Evolutionary conservation across 1,140 invertebrate genomes (phyloP).

Genomic region (Samia ricini): DNA sequence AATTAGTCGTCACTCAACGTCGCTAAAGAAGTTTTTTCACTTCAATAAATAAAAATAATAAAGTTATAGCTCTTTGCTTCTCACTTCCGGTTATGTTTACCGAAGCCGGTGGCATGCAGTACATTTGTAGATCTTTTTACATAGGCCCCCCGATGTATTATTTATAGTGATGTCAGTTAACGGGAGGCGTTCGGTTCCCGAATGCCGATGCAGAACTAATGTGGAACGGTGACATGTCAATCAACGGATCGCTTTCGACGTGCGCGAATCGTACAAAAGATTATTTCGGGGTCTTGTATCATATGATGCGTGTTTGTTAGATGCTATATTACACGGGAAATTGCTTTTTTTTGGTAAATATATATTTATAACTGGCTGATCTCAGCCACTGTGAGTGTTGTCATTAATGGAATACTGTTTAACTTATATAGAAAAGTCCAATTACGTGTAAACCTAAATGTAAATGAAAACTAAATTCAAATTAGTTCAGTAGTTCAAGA

Average conservation of each 20-base stretch:
- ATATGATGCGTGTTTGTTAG: slow-evolving; percentile 3
- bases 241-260: slow-evolving; percentile 21
- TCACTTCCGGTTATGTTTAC: background rate
- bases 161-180: slow-evolving; percentile 43
- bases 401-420: too few species aligned
- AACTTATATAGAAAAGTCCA: too few species aligned
- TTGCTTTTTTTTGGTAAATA: background rate
- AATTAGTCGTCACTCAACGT: too few species aligned
- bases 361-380: too few species aligned
- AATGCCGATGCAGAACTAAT: slow-evolving; percentile 38
- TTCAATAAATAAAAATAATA: too few species aligned
- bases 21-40: too few species aligned
- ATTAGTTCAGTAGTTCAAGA: too few species aligned
- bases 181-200: slow-evolving; percentile 32
- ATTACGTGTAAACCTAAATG: too few species aligned
- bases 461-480: too few species aligned
- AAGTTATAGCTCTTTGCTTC: background rate
- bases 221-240: slow-evolving; percentile 33
- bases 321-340: background rate
- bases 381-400: too few species aligned
- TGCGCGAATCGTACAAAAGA: slow-evolving; percentile 20
- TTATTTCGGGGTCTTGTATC: slow-evolving; percentile 9
- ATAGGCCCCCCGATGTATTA: slow-evolving; percentile 19
- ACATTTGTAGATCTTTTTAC: background rate
- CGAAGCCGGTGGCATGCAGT: background rate